Evolutionary conservation across 2,797 vertebrate genomes (phyloP), one percentile per base, ranked within the genome.

Genomic region (Phalloptychus januarius): DNA sequence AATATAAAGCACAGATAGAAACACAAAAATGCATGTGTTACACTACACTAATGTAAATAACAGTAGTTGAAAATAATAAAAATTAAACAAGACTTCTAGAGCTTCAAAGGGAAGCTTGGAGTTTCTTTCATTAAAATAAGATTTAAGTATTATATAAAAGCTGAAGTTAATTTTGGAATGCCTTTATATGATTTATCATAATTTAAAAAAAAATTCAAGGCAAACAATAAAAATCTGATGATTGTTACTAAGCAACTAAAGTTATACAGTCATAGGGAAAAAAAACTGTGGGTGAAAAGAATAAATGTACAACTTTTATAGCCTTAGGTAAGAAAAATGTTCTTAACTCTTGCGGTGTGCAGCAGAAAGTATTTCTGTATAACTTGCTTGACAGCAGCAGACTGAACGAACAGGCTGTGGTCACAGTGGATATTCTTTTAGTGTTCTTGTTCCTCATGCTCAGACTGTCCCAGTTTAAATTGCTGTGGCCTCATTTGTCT

Each of bases 381-480:
- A 33, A 42, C 50, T 45, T 71, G 16, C 12, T 15, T 54, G 65
- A 45, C 46, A 33, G 50, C 67, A 71, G 52, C 76, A 46, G 67
- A 50, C 28, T 45, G 67, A 44, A 31, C 28, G 67, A 56, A 33
- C 67, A 69, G n/a, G 7, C 40, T 44, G 50, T 56, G 52, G 40
- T 46, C 52, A 33, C 38, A 45, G 10, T 36, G 28, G 67, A 36
- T 70, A 56, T 25, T 77, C 20, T 61, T 52, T 33, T 54, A 54
- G 58, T 46, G 13, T 75, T 63, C 10, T 31, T 40, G 15, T 40
- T 54, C 72, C 73, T 70, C n/a, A 46, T 15, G 74, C 23, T 76
- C 33, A 25, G 13, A n/a, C 25, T 69, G n/a, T 36, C 20, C 31
- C 31, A 75, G 40, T 75, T 48, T 67, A 13, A 50, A 23, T 11